Evolutionary conservation across 2,888 invertebrate species (phyloP), one percentile per base, ranked within the genome.

Genomic region (Amphipoea lucens): DNA sequence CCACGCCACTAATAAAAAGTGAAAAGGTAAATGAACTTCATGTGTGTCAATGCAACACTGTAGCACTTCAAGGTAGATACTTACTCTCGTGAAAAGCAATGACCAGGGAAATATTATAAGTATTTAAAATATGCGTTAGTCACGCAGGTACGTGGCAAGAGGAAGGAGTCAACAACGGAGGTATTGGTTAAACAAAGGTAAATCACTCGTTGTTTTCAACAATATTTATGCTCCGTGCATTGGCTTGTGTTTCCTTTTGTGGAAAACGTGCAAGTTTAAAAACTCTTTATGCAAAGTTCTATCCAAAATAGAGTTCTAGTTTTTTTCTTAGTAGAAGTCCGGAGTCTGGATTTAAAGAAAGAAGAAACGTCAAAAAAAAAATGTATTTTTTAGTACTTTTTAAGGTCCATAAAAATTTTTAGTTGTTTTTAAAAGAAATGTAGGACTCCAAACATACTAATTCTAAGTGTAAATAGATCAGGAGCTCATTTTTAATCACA

Each of bases 11-110:
- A 73, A 84, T 82, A 78, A 84, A 70, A 84, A 71, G 40, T 81
- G 51, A 76, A 83, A 87, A 86, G 89, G 88, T 82, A 70, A 82
- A 81, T 68, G 81, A 89, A 88, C 88, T 77, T 63, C 76, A 89
- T 79, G 51, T 86, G 67, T 83, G 88, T 86, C 88, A 87, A 70
- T 86, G 88, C 71, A 62, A 84, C 70, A 75, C 54, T 73, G 81
- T 79, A 73, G 63, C 76, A 86, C 71, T 82, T 79, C 86, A 89
- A 87, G 82, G 88, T 80, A 67, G 66, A 74, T 66, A 73, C 75
- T 81, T 82, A 82, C 76, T 87, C 68, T 84, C 72, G 20, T 84
- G 74, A 84, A 83, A 76, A 82, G 78, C 70, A 86, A 82, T 76
- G 83, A 72, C 73, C 71, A 67, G 68, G 54, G 62, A 81, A 83